Conservation (phyloP, 2,888 invertebrate genomes). For the Noctua janthina region DNA sequence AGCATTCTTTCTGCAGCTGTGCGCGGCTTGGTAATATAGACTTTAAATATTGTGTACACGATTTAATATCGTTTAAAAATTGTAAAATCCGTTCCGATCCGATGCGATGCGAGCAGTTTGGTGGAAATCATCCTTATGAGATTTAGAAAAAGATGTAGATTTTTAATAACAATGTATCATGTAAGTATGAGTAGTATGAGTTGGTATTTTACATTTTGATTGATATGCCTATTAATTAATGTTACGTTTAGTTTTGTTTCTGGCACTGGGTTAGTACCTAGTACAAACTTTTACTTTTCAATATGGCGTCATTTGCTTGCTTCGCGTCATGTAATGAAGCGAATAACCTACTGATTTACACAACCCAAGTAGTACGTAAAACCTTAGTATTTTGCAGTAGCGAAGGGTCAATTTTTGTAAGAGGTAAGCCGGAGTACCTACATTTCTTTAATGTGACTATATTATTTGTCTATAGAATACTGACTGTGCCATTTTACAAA, state of each 20-base stretch:
- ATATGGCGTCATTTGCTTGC: constrained; percentile 6
- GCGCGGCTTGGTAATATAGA: no score
- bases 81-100: no score
- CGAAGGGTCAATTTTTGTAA: no score
- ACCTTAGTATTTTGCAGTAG: neutral
- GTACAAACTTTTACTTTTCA: constrained; percentile 35
- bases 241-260: constrained; percentile 7
- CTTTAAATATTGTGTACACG: no score
- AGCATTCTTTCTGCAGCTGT: no score
- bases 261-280: neutral
- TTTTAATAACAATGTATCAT: neutral
- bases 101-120: no score
- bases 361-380: neutral
- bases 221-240: constrained; percentile 33
- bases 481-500: no score
- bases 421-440: no score
- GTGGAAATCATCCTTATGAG: no score
- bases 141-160: neutral
- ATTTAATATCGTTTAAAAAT: no score
- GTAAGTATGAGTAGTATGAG: neutral
- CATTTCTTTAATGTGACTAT: no score
- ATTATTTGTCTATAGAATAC: no score
- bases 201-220: constrained; percentile 28
- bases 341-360: neutral
- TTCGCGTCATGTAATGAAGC: neutral